Conservation (phyloP, 2,888 invertebrate genomes). For the Heliconius erato region DNA sequence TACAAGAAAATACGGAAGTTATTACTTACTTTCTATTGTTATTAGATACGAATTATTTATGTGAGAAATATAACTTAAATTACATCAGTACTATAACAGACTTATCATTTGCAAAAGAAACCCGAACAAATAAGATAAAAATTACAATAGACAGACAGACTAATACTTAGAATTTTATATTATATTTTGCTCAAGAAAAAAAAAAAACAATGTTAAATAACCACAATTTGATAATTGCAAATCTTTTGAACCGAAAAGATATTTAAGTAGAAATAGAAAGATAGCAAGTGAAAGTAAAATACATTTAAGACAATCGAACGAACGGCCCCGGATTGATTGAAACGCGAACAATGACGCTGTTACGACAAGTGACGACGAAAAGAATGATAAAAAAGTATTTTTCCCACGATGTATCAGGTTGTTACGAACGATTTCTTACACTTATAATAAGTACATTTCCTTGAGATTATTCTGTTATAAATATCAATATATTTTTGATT, state of each 20-base stretch:
- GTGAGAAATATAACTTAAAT: background rate
- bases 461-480: background rate
- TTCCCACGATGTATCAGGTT: constrained; percentile 41
- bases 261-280: constrained; percentile 23
- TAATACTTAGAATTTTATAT: too few species aligned
- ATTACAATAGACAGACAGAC: background rate
- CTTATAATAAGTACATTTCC: background rate
- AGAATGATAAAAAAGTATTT: constrained; percentile 34
- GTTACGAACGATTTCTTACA: background rate
- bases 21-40: constrained; percentile 3
- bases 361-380: constrained; percentile 43
- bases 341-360: constrained; percentile 40
- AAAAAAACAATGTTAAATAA: background rate
- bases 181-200: background rate
- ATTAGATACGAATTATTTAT: constrained; percentile 7
- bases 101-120: background rate
- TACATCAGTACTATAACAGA: constrained; percentile 2
- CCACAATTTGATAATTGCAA: constrained; percentile 5
- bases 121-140: background rate
- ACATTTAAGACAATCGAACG: constrained; percentile 48
- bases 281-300: constrained; percentile 55
- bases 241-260: constrained; percentile 7
- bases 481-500: too few species aligned
- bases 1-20: constrained; percentile 11
- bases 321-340: constrained; percentile 42